Percentiles rank a stretch among this genome's conserved stretches.
Evolutionary conservation across 92 coral and sea anemone genomes (phyloP).

Genomic region (Scolanthus callimorphus): DNA sequence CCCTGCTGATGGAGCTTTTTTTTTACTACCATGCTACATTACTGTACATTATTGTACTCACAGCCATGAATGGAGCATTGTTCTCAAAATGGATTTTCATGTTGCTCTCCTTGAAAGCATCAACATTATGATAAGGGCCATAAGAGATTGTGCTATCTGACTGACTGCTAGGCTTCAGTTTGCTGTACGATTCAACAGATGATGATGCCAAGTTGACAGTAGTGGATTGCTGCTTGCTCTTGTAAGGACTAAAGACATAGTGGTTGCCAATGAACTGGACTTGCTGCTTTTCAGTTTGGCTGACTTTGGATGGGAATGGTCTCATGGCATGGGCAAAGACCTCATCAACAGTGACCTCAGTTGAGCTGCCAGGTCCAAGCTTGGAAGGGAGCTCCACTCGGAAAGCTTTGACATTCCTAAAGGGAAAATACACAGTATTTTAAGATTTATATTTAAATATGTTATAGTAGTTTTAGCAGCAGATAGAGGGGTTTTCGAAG

Average conservation of each 20-base stretch:
- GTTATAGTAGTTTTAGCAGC: slow-evolving; percentile 1
- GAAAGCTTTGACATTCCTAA: slow-evolving; percentile 68
- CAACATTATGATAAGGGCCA: slow-evolving; percentile 85
- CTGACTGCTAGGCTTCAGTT: slow-evolving; percentile 74
- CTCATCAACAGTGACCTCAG: slow-evolving; percentile 66
- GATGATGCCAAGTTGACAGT: slow-evolving; percentile 85
- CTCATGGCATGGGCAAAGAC: slow-evolving; percentile 87
- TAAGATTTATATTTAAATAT: background rate
- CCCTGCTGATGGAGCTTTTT: no score
- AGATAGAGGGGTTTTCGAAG: slow-evolving; percentile 2
- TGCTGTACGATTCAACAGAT: slow-evolving; percentile 82
- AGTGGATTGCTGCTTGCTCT: slow-evolving; percentile 74
- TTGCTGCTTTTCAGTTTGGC: slow-evolving; percentile 86
- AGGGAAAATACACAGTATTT: slow-evolving; percentile 23
- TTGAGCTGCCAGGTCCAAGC: slow-evolving; percentile 56
- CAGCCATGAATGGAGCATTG: slow-evolving; percentile 92
- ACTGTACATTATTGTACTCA: slow-evolving; percentile 30
- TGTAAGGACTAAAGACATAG: slow-evolving; percentile 73
- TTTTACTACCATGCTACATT: background rate
- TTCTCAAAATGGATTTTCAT: slow-evolving; percentile 97
- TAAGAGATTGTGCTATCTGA: slow-evolving; percentile 78
- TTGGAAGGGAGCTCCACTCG: slow-evolving; percentile 51
- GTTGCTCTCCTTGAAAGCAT: slow-evolving; percentile 57
- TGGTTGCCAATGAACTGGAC: slow-evolving; percentile 95
- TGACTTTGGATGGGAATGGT: slow-evolving; percentile 85